A percentile compares a stretch with the other conserved stretches of the same genome.
Conservation (phyloP, 1,140 invertebrate genomes). For the Oryzaephilus surinamensis region DNA sequence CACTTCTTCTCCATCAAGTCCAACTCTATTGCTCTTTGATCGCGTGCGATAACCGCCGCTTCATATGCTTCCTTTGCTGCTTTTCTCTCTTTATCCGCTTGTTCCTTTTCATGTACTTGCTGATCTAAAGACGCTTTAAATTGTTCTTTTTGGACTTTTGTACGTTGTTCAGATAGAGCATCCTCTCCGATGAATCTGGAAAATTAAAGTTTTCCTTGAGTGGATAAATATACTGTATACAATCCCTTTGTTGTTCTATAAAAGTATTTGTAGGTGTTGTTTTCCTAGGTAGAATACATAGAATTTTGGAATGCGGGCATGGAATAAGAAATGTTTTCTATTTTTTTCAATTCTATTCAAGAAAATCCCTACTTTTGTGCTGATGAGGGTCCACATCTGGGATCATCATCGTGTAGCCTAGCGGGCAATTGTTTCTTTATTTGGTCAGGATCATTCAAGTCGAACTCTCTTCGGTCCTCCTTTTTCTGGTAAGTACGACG, state of each 20-base stretch:
- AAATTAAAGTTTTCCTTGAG: conserved; percentile 2
- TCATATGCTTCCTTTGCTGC: conserved; percentile 52
- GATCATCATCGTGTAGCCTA: conserved; percentile 57
- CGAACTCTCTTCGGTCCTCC: conserved; percentile 52
- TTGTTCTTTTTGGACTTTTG: conserved; percentile 61
- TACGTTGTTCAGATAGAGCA: conserved; percentile 45
- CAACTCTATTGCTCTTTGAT: conserved; percentile 50
- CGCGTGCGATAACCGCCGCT: conserved; percentile 48
- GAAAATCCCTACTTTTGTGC: conserved; percentile 51
- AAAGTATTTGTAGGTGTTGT: background rate
- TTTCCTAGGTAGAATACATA: no score
- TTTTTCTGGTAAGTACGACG: no score
- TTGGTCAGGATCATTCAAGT: conserved; percentile 70
- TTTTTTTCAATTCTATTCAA: no score
- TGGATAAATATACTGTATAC: background rate
- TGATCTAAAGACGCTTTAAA: conserved; percentile 67
- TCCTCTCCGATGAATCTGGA: conserved; percentile 77
- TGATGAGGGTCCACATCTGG: conserved; percentile 54
- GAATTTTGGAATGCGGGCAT: no score
- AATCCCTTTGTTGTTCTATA: background rate
- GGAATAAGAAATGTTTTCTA: no score
- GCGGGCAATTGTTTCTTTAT: conserved; percentile 63
- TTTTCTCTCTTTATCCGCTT: conserved; percentile 47
- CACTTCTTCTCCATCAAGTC: conserved; percentile 52
- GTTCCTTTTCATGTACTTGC: conserved; percentile 57